These are phyloP conservation scores for Abscondita cerata DNA, from an alignment of 2,888 invertebrate species.

Conservation along the genomic window DNA sequence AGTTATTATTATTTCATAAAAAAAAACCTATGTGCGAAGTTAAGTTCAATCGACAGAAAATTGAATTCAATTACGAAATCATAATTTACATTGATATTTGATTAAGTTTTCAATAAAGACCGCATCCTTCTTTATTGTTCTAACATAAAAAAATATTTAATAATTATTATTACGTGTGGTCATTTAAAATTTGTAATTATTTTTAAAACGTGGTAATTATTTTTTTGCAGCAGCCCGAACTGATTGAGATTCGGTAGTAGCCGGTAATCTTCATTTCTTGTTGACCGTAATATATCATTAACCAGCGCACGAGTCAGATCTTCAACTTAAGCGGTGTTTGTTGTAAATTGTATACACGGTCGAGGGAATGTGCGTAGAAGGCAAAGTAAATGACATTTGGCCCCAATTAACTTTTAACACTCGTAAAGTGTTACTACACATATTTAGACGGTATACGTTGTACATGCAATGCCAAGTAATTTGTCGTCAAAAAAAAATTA, in stretches of 20 bases:
- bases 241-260: constrained; percentile 27
- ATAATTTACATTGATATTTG: too few relatives aligned
- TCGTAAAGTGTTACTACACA: constrained; percentile 18
- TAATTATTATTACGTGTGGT: background rate
- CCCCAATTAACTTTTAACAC: constrained; percentile 43
- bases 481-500: background rate
- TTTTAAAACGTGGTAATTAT: constrained; percentile 17
- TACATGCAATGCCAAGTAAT: background rate
- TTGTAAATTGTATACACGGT: constrained; percentile 24
- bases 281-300: constrained; percentile 25
- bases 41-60: too few relatives aligned
- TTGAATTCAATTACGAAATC: too few relatives aligned
- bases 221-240: constrained; percentile 19
- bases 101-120: too few relatives aligned
- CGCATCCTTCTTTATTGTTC: too few relatives aligned
- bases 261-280: constrained; percentile 25
- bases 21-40: too few relatives aligned
- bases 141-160: background rate
- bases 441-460: background rate
- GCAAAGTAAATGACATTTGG: constrained; percentile 39
- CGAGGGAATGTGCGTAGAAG: constrained; percentile 31
- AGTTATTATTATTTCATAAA: too few relatives aligned
- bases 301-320: constrained; percentile 24
- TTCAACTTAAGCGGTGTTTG: constrained; percentile 19
- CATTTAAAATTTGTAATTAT: constrained; percentile 7